Evolutionary conservation across 2,888 invertebrate species (phyloP), one percentile per base, ranked within the genome.

Genomic region (Zhengitettix transpicula): DNA sequence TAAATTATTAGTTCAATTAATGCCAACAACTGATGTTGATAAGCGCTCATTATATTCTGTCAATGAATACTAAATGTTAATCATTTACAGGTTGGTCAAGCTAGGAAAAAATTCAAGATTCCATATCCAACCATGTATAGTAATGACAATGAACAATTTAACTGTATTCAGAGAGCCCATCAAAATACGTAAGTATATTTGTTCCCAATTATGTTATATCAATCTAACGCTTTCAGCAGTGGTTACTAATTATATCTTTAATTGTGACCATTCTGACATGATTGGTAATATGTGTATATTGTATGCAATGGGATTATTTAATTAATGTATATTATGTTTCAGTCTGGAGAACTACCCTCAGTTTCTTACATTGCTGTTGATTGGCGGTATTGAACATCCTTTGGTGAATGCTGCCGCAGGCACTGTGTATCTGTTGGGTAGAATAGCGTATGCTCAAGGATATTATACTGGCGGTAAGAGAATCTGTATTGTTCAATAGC

Each of bases 321-420:
- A 28, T 28, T 5, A 28, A 28, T 28, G 28, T 7, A 28, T 28
- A 28, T 28, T 28, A 28, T 28, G 28, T 28, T 28, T 28, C 53
- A 67, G 67, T 17, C 62, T 71, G 61, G 71, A 71, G 60, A 66
- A 65, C 52, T 68, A 69, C 57, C 68, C 70, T 8, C 67, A 67
- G 57, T 75, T 75, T 62, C 65, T 76, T 42, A 65, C 69, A 5
- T 63, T 74, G 41, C 67, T 76, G 60, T 62, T 75, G 15, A 63
- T 74, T 58, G 74, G 74, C 42, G 77, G 76, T 8, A 66, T 76
- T 15, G 69, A 73, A 60, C 70, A 71, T 66, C 75, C 75, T 2
- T 71, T 73, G 28, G 60, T 72, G 53, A 69, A 71, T 61, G 73
- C 76, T 52, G 62, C 68, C 9, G 71, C 69, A 59, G 76, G 75